Evolutionary conservation across 2,888 invertebrate genomes (phyloP).

Genomic region (Lamellibrachia columna): DNA sequence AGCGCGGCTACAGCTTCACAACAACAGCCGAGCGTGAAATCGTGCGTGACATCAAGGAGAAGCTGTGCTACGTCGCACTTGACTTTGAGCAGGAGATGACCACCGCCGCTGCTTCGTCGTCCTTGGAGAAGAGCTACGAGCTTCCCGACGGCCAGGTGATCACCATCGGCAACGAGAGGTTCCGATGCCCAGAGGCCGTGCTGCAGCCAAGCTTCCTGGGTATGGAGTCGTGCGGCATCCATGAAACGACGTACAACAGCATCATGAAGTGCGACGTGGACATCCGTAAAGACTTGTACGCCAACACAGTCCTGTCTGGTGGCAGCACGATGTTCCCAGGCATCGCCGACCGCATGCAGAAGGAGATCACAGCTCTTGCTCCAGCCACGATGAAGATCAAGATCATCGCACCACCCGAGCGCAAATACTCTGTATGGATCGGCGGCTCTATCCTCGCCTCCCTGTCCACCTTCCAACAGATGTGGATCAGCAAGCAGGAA

Average conservation of each 20-base stretch:
- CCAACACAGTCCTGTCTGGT: conserved; percentile 80
- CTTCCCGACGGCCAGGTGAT: conserved; percentile 64
- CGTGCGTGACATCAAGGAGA: conserved; percentile 90
- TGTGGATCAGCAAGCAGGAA: conserved; percentile 97
- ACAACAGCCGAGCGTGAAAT: conserved; percentile 66
- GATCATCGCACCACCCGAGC: conserved; percentile 59
- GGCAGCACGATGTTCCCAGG: conserved; percentile 97
- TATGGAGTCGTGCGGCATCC: conserved; percentile 58
- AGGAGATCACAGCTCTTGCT: conserved; percentile 89
- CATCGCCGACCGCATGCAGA: conserved; percentile 97
- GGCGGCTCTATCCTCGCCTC: conserved; percentile 96
- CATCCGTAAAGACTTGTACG: conserved; percentile 61
- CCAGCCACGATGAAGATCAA: conserved; percentile 73
- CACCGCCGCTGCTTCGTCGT: conserved; percentile 51
- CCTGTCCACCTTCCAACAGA: conserved; percentile 87
- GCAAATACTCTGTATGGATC: conserved; percentile 84
- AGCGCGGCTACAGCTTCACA: conserved; percentile 69
- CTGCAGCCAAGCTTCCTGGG: conserved; percentile 60
- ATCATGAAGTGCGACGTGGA: conserved; percentile 63
- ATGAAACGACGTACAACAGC: conserved; percentile 59
- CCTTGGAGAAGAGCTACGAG: conserved; percentile 60
- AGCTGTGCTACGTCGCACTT: conserved; percentile 67
- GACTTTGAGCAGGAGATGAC: conserved; percentile 61
- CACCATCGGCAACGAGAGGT: conserved; percentile 62
- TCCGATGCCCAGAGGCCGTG: conserved; percentile 57